Evolutionary conservation across 2,113 vertebrate genomes (phyloP).

Genomic region (Thalassoma bifasciatum): DNA sequence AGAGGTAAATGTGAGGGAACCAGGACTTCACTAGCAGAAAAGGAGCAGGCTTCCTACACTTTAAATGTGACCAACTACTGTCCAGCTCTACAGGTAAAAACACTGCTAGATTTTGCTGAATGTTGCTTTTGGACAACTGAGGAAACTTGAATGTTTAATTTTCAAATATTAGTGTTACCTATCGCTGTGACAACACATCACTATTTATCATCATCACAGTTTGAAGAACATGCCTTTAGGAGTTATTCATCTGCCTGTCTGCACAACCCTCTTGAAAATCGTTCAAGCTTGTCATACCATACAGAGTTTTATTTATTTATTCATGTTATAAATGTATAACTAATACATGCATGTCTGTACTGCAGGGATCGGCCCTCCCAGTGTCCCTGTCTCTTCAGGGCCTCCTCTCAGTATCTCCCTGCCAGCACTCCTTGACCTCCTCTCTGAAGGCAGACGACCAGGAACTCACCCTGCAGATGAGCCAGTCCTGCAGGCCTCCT

Average conservation of each 20-base stretch:
- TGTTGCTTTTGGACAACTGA: background rate
- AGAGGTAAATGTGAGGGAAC: conserved; percentile 66
- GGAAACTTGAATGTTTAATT: conserved; percentile 1
- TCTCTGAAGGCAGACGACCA: conserved; percentile 75
- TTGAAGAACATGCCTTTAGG: background rate
- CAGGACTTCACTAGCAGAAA: conserved; percentile 44
- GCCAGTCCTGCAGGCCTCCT: conserved; percentile 68
- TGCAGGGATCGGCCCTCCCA: conserved; percentile 77
- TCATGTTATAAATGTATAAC: background rate
- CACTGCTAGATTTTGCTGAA: background rate
- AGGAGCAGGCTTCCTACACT: conserved; percentile 62
- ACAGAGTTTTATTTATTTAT: background rate
- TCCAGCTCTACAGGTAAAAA: conserved; percentile 77
- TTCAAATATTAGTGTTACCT: conserved; percentile 34
- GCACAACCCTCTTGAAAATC: background rate
- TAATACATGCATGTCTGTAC: background rate
- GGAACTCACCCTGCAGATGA: conserved; percentile 73
- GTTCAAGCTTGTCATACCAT: no score
- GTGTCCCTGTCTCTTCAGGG: conserved; percentile 69
- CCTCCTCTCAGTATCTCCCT: conserved; percentile 68
- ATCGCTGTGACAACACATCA: conserved; percentile 5
- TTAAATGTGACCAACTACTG: conserved; percentile 80
- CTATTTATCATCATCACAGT: conserved; percentile 31
- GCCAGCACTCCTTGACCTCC: conserved; percentile 63
- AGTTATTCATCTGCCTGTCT: conserved; percentile 10